These are phyloP conservation scores for Callinectes sapidus DNA, from an alignment of 2,888 invertebrate species.

Conservation along the genomic window DNA sequence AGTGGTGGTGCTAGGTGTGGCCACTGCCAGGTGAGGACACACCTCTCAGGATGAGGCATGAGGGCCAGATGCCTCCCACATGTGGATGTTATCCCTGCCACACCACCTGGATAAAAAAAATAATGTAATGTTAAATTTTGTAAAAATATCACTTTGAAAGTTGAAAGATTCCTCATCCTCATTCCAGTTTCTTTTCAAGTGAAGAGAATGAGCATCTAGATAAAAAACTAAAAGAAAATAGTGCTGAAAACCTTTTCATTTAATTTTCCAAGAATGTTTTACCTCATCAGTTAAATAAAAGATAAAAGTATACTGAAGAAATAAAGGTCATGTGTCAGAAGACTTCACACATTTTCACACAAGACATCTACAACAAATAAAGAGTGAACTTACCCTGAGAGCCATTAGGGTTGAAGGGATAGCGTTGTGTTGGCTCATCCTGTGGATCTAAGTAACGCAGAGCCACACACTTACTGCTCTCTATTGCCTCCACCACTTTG, in stretches of 20 bases:
- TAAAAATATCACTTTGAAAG: neutral
- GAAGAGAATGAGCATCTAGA: neutral
- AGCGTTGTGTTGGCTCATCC: conserved; percentile 84
- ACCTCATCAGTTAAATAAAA: too few species aligned
- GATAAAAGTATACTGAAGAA: too few species aligned
- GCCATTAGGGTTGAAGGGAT: conserved; percentile 97
- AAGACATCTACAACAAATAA: neutral
- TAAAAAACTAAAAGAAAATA: neutral
- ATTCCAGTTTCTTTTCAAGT: neutral
- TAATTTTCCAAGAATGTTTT: neutral
- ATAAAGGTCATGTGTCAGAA: too few species aligned
- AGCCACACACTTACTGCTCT: conserved; percentile 82
- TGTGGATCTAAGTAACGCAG: conserved; percentile 90
- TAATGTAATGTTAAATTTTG: neutral
- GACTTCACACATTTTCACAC: neutral
- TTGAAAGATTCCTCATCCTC: neutral
- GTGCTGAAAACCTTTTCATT: neutral
- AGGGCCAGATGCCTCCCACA: conserved; percentile 96
- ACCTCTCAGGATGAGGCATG: conserved; percentile 99
- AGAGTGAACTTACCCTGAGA: conserved; percentile 81
- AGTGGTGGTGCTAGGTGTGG: conserved; percentile 79
- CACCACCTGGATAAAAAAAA: conserved; percentile 80
- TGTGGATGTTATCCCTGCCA: conserved; percentile 91
- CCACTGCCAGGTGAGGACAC: conserved; percentile 93
- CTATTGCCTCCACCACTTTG: conserved; percentile 75